These are phyloP conservation scores for Caenorhabditis sp. DNA, from an alignment of 2,888 invertebrate genomes.

Conservation along the genomic window DNA sequence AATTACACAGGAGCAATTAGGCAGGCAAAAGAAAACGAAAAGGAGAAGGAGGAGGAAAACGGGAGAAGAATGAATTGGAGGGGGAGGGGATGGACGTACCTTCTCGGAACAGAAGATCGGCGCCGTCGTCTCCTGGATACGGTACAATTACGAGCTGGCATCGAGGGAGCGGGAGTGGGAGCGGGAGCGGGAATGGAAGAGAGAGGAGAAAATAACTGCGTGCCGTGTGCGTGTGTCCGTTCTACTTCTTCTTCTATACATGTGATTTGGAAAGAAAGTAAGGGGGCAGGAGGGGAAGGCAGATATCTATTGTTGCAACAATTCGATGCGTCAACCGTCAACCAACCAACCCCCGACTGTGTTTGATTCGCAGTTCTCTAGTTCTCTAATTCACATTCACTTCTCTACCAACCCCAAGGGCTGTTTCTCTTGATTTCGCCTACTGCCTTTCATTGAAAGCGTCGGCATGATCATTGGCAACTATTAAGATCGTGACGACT, in stretches of 20 bases:
- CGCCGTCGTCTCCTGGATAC: conserved; percentile 44
- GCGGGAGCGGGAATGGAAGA: conserved; percentile 6
- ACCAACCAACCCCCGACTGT: background rate
- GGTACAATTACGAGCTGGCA: conserved; percentile 38
- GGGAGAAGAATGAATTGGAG: too few relatives aligned
- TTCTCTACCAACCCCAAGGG: conserved; percentile 27
- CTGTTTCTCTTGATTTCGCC: background rate
- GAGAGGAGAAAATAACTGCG: too few relatives aligned
- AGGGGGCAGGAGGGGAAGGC: conserved; percentile 9
- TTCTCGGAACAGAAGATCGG: conserved; percentile 16
- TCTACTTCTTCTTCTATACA: background rate
- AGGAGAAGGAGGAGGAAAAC: too few relatives aligned
- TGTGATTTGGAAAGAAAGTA: background rate
- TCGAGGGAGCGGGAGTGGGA: conserved; percentile 21
- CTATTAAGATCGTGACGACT: conserved; percentile 49
- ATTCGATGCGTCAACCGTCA: conserved; percentile 38
- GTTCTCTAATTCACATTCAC: conserved; percentile 16
- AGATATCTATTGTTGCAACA: conserved; percentile 55
- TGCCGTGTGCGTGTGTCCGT: background rate
- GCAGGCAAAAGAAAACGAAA: too few relatives aligned
- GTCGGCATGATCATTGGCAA: conserved; percentile 39
- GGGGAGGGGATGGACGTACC: conserved; percentile 48
- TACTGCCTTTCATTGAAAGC: conserved; percentile 28
- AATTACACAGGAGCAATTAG: conserved; percentile 61
- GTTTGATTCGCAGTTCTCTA: conserved; percentile 28